Conservation (phyloP, 1,140 invertebrate genomes). For the Drosophila triauraria region DNA sequence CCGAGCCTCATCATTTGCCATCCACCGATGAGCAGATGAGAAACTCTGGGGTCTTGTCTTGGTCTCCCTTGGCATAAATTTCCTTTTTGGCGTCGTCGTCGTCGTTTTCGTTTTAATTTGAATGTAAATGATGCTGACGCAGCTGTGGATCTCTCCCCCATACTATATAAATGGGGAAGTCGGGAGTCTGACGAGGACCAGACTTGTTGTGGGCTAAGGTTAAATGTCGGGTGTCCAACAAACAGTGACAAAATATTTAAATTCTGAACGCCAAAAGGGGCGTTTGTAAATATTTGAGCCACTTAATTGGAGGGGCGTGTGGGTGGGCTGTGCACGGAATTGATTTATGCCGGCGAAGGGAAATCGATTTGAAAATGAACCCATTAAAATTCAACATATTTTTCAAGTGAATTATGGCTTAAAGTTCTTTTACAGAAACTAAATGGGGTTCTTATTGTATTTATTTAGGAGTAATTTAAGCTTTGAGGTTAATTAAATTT, state of each 20-base stretch:
- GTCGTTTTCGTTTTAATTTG: conserved; percentile 75
- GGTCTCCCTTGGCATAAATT: conserved; percentile 75
- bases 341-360: conserved; percentile 65
- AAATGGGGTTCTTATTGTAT: neutral
- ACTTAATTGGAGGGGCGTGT: conserved; percentile 73
- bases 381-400: conserved; percentile 36
- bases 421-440: neutral
- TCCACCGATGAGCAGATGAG: conserved; percentile 10
- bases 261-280: conserved; percentile 52
- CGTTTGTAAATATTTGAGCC: conserved; percentile 81
- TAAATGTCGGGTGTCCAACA: conserved; percentile 77
- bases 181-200: conserved; percentile 42
- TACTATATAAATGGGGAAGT: conserved; percentile 10
- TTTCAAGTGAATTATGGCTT: conserved; percentile 33
- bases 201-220: conserved; percentile 55
- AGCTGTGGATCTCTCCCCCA: conserved; percentile 41
- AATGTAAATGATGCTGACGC: conserved; percentile 80
- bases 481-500: neutral
- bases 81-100: conserved; percentile 63
- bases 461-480: neutral
- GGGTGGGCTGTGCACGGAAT: conserved; percentile 39
- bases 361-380: conserved; percentile 54
- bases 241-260: conserved; percentile 83
- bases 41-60: neutral
- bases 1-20: conserved; percentile 55